phyloP scores from a whole-genome alignment of 2,113 vertebrate genomes.

The Lagopus muta region DNA sequence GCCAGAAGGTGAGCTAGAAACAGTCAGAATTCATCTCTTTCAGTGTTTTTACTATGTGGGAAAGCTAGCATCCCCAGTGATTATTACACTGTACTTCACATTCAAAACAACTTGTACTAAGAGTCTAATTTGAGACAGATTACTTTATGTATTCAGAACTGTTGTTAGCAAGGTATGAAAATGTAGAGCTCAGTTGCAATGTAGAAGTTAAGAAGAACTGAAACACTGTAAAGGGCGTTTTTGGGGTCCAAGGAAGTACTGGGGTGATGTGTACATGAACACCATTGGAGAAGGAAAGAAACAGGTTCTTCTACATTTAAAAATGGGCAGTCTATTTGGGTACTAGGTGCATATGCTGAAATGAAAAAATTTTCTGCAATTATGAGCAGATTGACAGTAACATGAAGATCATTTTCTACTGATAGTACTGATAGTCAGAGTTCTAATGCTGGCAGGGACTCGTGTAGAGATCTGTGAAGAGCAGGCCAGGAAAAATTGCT shows the following conservation, averaged over 20 bases:
- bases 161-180: background rate
- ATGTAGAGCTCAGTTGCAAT: background rate
- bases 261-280: background rate
- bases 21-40: background rate
- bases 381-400: background rate
- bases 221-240: background rate
- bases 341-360: background rate
- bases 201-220: background rate
- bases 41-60: rapidly evolving
- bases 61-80: background rate
- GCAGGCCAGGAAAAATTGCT: constrained; percentile 18
- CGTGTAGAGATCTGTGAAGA: background rate
- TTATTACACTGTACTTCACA: background rate
- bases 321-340: background rate
- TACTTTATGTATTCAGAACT: background rate
- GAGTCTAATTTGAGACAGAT: background rate
- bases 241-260: background rate
- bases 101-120: background rate
- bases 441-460: background rate
- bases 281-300: background rate
- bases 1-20: background rate
- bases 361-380: background rate
- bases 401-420: constrained; percentile 19
- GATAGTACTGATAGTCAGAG: background rate
- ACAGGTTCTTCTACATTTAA: background rate